phyloP scores from a whole-genome alignment of 2,888 invertebrate genomes.

The Bombylius major region DNA sequence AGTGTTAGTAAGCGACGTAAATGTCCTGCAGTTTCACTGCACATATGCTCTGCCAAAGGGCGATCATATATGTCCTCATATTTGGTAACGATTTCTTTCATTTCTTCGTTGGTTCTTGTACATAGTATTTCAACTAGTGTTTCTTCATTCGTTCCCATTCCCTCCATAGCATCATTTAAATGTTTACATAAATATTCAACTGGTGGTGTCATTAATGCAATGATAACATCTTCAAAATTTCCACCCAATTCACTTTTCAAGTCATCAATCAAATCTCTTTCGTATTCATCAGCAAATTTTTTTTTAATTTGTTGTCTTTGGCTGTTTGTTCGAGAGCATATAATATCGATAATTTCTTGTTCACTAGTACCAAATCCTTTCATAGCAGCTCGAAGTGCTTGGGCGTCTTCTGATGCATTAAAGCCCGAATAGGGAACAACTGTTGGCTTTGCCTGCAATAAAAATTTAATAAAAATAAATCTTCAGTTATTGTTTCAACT shows the following conservation, averaged over 20 bases:
- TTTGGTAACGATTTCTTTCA: slow-evolving; percentile 45
- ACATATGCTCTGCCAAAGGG: slow-evolving; percentile 57
- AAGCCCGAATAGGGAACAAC: slow-evolving; percentile 26
- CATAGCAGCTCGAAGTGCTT: slow-evolving; percentile 51
- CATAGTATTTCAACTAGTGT: slow-evolving; percentile 63
- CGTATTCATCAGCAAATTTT: slow-evolving; percentile 46
- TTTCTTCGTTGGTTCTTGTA: slow-evolving; percentile 52
- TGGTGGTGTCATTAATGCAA: slow-evolving; percentile 54
- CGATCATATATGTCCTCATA: slow-evolving; percentile 52
- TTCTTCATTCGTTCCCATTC: slow-evolving; percentile 59
- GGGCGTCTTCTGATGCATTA: slow-evolving; percentile 50
- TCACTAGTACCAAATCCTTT: slow-evolving; percentile 61
- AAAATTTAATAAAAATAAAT: not conserved
- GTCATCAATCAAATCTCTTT: slow-evolving; percentile 49
- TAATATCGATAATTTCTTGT: slow-evolving; percentile 55
- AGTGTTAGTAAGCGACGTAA: slow-evolving; percentile 60
- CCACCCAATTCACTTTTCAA: slow-evolving; percentile 60
- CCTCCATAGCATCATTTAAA: slow-evolving; percentile 58
- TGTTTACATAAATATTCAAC: slow-evolving; percentile 59
- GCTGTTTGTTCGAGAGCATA: slow-evolving; percentile 50
- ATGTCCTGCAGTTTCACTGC: slow-evolving; percentile 63
- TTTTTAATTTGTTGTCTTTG: slow-evolving; percentile 58
- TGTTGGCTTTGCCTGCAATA: not conserved
- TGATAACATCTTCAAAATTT: slow-evolving; percentile 58
- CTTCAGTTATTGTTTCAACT: no score